Conservation (phyloP, 1,140 invertebrate genomes). For the Chironomus striatipennis region DNA sequence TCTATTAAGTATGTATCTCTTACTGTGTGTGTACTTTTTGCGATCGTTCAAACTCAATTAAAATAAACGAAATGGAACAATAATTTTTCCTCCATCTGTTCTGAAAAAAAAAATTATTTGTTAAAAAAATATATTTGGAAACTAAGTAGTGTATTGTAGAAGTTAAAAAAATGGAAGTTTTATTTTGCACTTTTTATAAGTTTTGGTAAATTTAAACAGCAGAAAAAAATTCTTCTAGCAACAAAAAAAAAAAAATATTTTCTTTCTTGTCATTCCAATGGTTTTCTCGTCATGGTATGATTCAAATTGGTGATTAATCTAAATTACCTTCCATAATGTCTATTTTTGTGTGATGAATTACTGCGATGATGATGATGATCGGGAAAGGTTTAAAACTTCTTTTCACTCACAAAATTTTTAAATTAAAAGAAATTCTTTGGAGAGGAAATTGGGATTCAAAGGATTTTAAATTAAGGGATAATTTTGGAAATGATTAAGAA, state of each 20-base stretch:
- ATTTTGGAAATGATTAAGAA: too few species aligned
- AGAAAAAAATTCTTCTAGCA: too few species aligned
- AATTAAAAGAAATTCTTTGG: too few species aligned
- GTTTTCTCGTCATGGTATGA: conserved; percentile 11
- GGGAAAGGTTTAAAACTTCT: too few species aligned
- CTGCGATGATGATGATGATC: background rate
- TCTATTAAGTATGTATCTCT: too few species aligned
- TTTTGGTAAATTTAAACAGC: too few species aligned
- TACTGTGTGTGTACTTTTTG: background rate
- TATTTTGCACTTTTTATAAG: background rate
- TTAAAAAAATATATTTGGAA: background rate
- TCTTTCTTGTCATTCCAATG: background rate
- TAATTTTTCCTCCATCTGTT: conserved; percentile 2
- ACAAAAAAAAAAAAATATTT: too few species aligned
- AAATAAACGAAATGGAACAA: conserved; percentile 9
- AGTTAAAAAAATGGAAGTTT: background rate
- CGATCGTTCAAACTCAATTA: conserved; percentile 12
- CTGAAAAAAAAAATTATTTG: background rate
- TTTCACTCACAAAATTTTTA: too few species aligned
- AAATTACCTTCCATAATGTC: conserved; percentile 13
- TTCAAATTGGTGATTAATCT: conserved; percentile 14
- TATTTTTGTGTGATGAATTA: conserved; percentile 15
- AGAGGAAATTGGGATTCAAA: too few species aligned
- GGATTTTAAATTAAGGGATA: too few species aligned
- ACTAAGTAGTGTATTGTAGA: too few species aligned